Conservation (phyloP, 2,888 invertebrate species). For the Drosophila tanythrix region DNA sequence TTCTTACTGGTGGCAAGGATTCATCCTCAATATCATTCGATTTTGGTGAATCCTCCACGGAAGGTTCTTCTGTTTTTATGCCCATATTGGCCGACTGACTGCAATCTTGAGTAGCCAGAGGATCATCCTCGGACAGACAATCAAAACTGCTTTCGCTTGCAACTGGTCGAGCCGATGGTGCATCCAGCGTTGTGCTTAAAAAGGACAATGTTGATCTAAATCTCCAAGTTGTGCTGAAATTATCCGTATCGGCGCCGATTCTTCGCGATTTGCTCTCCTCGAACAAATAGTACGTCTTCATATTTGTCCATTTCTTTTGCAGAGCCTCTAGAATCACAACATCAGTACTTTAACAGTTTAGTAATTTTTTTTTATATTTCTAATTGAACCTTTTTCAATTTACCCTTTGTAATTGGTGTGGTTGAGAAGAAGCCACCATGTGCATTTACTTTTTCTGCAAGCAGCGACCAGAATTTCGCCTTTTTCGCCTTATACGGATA, state of each 20-base stretch:
- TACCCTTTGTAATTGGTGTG: conserved; percentile 49
- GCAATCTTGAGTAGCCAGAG: conserved; percentile 48
- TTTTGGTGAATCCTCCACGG: conserved; percentile 11
- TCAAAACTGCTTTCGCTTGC: conserved; percentile 40
- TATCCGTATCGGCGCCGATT: conserved; percentile 37
- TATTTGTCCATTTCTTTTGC: conserved; percentile 57
- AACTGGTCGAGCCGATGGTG: conserved; percentile 3
- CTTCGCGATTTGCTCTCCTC: conserved; percentile 54
- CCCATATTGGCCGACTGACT: conserved; percentile 19
- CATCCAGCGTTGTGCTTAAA: conserved; percentile 22
- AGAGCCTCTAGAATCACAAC: conserved; percentile 32
- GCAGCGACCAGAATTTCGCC: conserved; percentile 51
- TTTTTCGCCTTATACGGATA: conserved; percentile 47
- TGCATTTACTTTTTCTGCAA: conserved; percentile 49
- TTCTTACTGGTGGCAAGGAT: conserved; percentile 6
- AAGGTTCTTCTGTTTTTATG: conserved; percentile 43
- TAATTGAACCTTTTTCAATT: not conserved
- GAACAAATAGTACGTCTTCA: conserved; percentile 54
- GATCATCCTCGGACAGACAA: conserved; percentile 49
- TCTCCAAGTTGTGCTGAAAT: conserved; percentile 52
- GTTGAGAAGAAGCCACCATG: conserved; percentile 28
- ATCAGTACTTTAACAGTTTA: not conserved
- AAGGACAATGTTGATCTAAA: conserved; percentile 45
- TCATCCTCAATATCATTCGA: conserved; percentile 21
- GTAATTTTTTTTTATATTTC: not conserved